Evolutionary conservation across 37 sponge, comb jelly and placozoan species (phyloP).

Genomic region (Eunapius fragilis): DNA sequence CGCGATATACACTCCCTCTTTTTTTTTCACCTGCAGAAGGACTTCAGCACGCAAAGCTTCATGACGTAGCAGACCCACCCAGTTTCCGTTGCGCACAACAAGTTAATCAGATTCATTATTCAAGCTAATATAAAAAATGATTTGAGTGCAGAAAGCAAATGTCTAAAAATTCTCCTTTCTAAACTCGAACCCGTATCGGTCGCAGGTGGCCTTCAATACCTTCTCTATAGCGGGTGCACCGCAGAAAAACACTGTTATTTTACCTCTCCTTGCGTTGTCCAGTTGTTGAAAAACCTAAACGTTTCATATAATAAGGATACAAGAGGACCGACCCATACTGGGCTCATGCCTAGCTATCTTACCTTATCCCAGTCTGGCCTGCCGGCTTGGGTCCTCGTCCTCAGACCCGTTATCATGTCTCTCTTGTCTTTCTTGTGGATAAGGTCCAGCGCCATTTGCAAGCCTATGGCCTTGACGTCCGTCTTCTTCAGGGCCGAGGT

Average conservation of each 20-base stretch:
- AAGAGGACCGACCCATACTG: not conserved
- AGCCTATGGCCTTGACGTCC: conserved; percentile 92
- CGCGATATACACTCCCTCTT: too few species aligned
- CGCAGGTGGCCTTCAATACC: conserved; percentile 70
- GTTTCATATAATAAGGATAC: not conserved
- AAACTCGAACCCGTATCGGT: conserved; percentile 77
- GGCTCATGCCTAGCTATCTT: not conserved
- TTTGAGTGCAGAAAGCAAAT: not conserved
- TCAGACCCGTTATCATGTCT: conserved; percentile 88
- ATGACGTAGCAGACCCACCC: not conserved
- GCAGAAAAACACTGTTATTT: conserved; percentile 90
- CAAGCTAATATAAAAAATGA: too few species aligned
- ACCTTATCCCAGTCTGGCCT: conserved; percentile 90
- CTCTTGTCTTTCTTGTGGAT: conserved; percentile 90
- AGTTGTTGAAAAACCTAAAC: conserved; percentile 74
- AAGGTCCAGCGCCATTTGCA: conserved; percentile 92
- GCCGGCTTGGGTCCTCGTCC: conserved; percentile 87
- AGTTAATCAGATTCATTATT: too few species aligned
- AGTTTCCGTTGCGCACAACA: too few species aligned
- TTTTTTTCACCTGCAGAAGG: not conserved
- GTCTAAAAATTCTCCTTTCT: conserved; percentile 81
- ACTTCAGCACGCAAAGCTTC: not conserved
- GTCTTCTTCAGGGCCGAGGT: conserved; percentile 88
- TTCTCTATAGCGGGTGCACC: conserved; percentile 79
- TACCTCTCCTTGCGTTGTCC: conserved; percentile 61